These are phyloP conservation scores for Bujurquina vittata DNA, from an alignment of 2,113 vertebrate species.

Conservation along the genomic window DNA sequence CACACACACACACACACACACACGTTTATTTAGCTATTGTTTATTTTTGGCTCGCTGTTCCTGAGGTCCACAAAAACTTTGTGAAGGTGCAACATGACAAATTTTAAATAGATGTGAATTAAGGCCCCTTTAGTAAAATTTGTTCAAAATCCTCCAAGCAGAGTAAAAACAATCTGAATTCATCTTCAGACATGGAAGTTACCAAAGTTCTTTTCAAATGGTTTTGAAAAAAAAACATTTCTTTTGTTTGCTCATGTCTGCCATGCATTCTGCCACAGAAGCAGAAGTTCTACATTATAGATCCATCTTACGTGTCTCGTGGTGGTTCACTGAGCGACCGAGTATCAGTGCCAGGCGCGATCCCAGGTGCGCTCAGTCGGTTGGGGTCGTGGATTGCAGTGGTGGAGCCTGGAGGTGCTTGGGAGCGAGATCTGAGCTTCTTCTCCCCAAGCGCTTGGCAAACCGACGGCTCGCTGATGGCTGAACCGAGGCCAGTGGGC, in stretches of 20 bases:
- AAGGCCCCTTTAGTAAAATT: too few relatives aligned
- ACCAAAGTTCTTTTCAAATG: neutral
- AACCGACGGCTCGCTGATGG: conserved; percentile 90
- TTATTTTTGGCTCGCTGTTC: too few relatives aligned
- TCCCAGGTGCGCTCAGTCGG: conserved; percentile 75
- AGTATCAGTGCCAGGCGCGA: conserved; percentile 77
- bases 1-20: too few relatives aligned
- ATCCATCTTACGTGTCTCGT: conserved; percentile 86
- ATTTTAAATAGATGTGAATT: too few relatives aligned
- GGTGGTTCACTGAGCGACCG: conserved; percentile 96
- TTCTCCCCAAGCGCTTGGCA: conserved; percentile 87
- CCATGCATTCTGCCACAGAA: neutral
- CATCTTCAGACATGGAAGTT: too few relatives aligned
- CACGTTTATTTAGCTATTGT: too few relatives aligned
- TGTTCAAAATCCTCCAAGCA: too few relatives aligned
- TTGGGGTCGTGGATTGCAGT: conserved; percentile 79
- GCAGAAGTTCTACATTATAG: neutral
- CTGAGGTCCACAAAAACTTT: too few relatives aligned
- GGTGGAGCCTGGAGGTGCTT: conserved; percentile 88
- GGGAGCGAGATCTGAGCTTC: conserved; percentile 88
- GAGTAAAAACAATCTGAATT: too few relatives aligned
- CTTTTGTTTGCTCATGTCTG: neutral
- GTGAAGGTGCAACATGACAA: too few relatives aligned
- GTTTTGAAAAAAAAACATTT: too few relatives aligned
- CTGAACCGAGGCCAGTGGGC: conserved; percentile 83